phyloP scores from a whole-genome alignment of 2,113 vertebrate genomes.

The Silurus meridionalis region DNA sequence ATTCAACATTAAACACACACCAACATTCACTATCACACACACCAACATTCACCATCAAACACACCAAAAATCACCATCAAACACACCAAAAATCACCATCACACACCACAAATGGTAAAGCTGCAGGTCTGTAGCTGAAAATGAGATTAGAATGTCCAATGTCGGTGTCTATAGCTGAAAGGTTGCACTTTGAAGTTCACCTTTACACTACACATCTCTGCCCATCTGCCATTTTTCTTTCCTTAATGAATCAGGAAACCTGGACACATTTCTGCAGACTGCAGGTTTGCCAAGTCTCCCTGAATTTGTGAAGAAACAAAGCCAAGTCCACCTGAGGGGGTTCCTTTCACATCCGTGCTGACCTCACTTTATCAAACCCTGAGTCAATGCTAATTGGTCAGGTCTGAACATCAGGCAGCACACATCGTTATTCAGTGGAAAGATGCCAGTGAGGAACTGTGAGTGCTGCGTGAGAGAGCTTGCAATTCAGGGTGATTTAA shows the following conservation, averaged over 20 bases:
- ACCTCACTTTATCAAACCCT: not conserved
- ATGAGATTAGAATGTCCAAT: not conserved
- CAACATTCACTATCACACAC: not conserved
- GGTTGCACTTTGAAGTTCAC: not conserved
- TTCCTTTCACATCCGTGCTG: not conserved
- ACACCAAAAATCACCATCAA: not conserved
- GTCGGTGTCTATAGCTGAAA: not conserved
- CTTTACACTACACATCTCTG: not conserved
- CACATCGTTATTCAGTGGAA: not conserved
- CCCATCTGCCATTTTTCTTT: not conserved
- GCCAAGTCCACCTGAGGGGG: not conserved
- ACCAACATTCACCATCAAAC: not conserved
- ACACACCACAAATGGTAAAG: slow-evolving; percentile 4
- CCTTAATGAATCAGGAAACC: slow-evolving; percentile 4
- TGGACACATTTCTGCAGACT: not conserved
- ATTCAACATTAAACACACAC: not conserved
- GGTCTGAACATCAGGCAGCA: slow-evolving; percentile 9
- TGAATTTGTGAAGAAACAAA: not conserved
- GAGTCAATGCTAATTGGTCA: not conserved
- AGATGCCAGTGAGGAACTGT: not conserved
- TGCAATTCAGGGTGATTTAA: not conserved
- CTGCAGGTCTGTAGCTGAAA: not conserved
- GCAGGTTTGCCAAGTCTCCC: not conserved
- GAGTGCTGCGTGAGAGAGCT: not conserved
- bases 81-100: not conserved